Evolutionary conservation across 2,888 invertebrate species (phyloP), one percentile per base, ranked within the genome.

Genomic region (Fragum whitleyi): DNA sequence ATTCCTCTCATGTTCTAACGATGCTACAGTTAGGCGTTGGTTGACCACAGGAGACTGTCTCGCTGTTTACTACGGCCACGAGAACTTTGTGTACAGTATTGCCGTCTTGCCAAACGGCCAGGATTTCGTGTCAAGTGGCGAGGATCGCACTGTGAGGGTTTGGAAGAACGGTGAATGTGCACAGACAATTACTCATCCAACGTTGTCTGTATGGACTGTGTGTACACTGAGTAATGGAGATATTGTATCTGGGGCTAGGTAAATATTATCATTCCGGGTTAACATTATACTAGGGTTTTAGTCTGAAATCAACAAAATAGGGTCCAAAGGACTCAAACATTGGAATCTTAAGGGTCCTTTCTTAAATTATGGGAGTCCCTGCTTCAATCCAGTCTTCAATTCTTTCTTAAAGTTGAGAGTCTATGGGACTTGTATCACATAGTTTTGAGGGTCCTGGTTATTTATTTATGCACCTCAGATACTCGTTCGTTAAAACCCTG

Each of bases 1-100:
- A 59, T 97, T 99, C 94, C 94, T 98, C 0, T 98, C 98, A 65
- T 97, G 97, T 92, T 96, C 97, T 32, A 99, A 99, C 94, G 99
- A 99, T 95, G 97, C 97, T 0, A 95, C 96, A 0, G 95, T 99
- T 61, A 96, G 96, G 86, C 95, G 96, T 72, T 99, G 99, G 99
- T 94, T 94, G 73, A 95, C 96, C 3, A 95, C 95, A 68, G 98
- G 98, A 29, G 96, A 96, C 88, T 97, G 97, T 78, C 73, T 91
- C 6, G 87, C 87, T 42, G 89, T 90, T 5, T 96, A 96, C 90
- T 96, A 96, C 93, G 97, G 97, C 0, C 98, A 98, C 94, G 95
- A 96, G 55, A 97, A 97, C 95, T 98, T 97, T 93, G 97, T 98
- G 88, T 98, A 98, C 93, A 94, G 94, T 81, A 86, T 95, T 36